Evolutionary conservation across 2,888 invertebrate species (phyloP), one percentile per base, ranked within the genome.

Genomic region (Pandemis cinnamomeana): DNA sequence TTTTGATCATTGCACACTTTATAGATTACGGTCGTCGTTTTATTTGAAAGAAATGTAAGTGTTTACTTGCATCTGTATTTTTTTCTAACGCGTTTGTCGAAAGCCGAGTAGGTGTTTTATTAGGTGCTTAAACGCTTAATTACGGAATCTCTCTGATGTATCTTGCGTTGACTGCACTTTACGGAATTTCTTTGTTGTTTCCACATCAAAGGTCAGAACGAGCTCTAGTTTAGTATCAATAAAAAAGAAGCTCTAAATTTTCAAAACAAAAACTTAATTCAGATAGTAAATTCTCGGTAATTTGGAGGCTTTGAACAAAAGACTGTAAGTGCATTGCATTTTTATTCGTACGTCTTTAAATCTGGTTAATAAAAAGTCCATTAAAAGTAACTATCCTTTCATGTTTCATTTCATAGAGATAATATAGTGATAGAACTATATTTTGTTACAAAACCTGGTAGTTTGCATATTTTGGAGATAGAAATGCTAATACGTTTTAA

Each of bases 111-210:
- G 41, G 42, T 15, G n/a, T 44, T 61, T 62, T 5, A 42, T 7
- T n/a, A 42, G 15, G 42, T 41, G 36, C 62, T 36, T 7, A 42
- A 61, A 15, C 62, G n/a, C 42, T 41, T 41, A 7, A 61, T 11
- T 27, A 8, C n/a, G n/a, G n/a, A 46, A 3, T 46, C 46, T 46
- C 61, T 61, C 7, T 61, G 42, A 36, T 61, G 42, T 61, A n/a
- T 41, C 42, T 11, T 41, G 61, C 42, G 7, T 15, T 61, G 36
- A 41, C n/a, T 36, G 42, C 61, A 42, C 42, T 61, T 61, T 61
- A 41, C 42, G n/a, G 41, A 36, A 63, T 66, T 48, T n/a, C 44
- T 64, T 71, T 71, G 71, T 55, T 63, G 44, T 64, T 5, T 11
- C 60, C 46, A 68, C 58, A 48, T 60, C 68, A 68, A 68, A 68